Conservation (phyloP, 2,113 vertebrate species). For the Onychorhynchus coronatus region DNA sequence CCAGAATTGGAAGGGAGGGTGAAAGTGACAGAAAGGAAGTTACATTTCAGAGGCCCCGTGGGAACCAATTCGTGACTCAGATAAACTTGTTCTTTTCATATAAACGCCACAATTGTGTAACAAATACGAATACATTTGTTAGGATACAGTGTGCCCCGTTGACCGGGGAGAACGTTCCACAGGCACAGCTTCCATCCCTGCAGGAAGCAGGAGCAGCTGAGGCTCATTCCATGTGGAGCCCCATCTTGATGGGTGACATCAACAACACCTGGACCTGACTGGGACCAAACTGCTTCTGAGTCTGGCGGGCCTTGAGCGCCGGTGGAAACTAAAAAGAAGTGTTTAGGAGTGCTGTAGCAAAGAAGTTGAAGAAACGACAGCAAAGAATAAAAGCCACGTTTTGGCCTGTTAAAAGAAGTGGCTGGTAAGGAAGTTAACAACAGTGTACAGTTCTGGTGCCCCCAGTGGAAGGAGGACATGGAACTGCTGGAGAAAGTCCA, state of each 20-base stretch:
- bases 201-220: not conserved
- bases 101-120: not conserved
- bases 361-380: not conserved
- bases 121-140: not conserved
- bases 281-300: not conserved
- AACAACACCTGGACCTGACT: not conserved
- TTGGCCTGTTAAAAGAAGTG: not conserved
- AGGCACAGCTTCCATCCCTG: not conserved
- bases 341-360: not conserved
- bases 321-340: not conserved
- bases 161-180: not conserved
- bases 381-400: not conserved
- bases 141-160: not conserved
- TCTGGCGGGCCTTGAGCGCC: not conserved
- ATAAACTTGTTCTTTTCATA: not conserved
- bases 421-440: not conserved
- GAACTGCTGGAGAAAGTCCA: not conserved
- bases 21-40: not conserved
- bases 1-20: not conserved
- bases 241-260: not conserved
- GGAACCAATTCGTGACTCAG: not conserved
- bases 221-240: not conserved
- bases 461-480: not conserved
- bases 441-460: not conserved
- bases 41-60: not conserved